Base-by-base conservation (phyloP, 2,888 invertebrate species). In the Mythimna lalbum region DNA sequence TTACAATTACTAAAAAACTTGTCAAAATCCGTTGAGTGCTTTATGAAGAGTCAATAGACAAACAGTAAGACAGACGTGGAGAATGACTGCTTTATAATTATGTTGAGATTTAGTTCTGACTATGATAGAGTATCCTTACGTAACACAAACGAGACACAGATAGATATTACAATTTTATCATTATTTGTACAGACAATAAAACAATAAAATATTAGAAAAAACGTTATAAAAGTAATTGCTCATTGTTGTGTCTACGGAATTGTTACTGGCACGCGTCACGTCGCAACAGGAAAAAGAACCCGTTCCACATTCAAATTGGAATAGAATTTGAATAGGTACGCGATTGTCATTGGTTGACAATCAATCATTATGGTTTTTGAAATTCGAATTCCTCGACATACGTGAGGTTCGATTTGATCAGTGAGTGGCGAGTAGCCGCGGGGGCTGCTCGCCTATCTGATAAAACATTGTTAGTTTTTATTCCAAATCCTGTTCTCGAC, bases 341-440 rank as follows among this genome's bases (percentile, higher is more conserved):
- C 94, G 93, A 94, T 94, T 94, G 94, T 95, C 94, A 94, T 93
- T 94, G 93, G 94, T 93, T 94, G 94, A 95, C 94, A 94, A 95
- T 95, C 94, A 94, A 95, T 95, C 94, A 95, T 94, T 94, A 94
- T 91, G 93, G 93, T 93, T 93, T 94, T 94, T 92, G 92, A 94
- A 94, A 93, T 94, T 91, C 90, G 93, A 93, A 93, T 93, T 93
- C 93, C 90, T 87, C 88, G 86, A 89, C 92, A 91, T 91, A 91
- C 91, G 91, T 90, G 91, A 90, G 89, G 89, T 90, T 91, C 88
- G 93, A 94, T 94, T 91, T 80, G 90, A 93, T 93, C 92, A 87
- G 90, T 88, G 83, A 89, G 86, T 85, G 88, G 90, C 87, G 88
- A 88, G 89, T 89, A 87, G 91, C 85, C 81, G 80, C 67, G 62